phyloP scores from a whole-genome alignment of 1,140 invertebrate genomes.

The Bombus breviceps region DNA sequence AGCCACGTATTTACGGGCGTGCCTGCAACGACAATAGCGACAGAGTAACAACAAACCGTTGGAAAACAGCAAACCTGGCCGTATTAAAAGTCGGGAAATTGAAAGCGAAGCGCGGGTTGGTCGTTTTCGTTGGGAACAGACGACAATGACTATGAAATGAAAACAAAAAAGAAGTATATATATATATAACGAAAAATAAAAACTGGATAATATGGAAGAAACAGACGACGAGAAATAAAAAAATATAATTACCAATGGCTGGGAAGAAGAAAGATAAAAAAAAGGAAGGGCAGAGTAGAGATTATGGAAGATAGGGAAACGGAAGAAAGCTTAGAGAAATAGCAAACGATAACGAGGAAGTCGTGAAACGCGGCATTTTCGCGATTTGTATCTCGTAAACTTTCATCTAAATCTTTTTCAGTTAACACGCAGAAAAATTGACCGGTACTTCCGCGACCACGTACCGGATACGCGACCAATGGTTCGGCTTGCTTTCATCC shows the following conservation, averaged over 20 bases:
- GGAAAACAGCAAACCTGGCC: background rate
- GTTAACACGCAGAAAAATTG: slow-evolving; percentile 43
- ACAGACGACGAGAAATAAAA: background rate
- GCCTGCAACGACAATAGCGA: background rate
- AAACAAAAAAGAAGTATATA: no score
- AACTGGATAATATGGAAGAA: background rate
- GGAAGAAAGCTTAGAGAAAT: background rate
- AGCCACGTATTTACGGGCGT: slow-evolving; percentile 59
- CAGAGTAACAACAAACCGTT: slow-evolving; percentile 11
- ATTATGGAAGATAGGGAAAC: no score
- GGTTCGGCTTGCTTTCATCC: slow-evolving; percentile 12
- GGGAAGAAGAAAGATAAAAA: background rate
- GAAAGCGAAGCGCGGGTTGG: slow-evolving; percentile 54
- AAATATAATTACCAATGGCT: background rate
- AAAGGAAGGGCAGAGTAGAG: background rate
- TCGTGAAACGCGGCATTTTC: slow-evolving; percentile 4
- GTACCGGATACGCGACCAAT: slow-evolving; percentile 4
- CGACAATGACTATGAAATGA: background rate
- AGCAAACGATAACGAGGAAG: background rate
- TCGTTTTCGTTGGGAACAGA: slow-evolving; percentile 42
- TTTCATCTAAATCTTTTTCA: slow-evolving; percentile 49
- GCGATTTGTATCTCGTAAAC: slow-evolving; percentile 33
- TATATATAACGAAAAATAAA: background rate
- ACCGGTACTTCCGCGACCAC: background rate
- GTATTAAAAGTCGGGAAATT: slow-evolving; percentile 67